Conservation (phyloP, 2,113 vertebrate genomes). For the Ceyx cyanopectus region DNA sequence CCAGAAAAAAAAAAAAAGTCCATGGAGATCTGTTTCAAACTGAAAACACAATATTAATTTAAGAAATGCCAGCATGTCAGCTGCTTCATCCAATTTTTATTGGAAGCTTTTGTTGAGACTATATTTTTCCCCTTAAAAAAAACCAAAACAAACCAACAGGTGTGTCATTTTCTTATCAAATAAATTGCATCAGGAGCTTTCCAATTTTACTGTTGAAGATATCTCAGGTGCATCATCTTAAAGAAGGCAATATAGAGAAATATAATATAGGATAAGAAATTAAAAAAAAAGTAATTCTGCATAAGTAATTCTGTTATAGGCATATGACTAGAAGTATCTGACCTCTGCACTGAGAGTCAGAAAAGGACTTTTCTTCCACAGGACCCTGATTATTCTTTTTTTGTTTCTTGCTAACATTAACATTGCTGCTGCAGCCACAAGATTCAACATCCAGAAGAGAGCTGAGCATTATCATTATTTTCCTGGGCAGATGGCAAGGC, state of each 20-base stretch:
- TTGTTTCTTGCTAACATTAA: not conserved
- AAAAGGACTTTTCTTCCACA: not conserved
- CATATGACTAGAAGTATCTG: not conserved
- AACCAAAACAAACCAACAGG: too few species aligned
- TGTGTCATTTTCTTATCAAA: not conserved
- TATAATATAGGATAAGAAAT: not conserved
- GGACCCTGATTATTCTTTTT: not conserved
- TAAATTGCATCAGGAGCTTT: not conserved
- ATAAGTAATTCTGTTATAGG: not conserved
- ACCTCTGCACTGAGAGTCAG: not conserved
- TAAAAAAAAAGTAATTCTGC: not conserved
- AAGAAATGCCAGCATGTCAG: not conserved
- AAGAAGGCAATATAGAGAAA: not conserved
- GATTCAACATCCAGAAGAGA: conserved; percentile 22
- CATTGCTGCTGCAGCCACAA: conserved; percentile 4
- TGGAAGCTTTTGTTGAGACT: not conserved
- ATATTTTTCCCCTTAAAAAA: not conserved
- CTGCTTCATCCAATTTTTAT: conserved; percentile 33
- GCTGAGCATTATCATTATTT: conserved; percentile 23
- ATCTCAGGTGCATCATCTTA: not conserved
- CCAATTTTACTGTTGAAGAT: not conserved
- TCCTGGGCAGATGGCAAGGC: conserved; percentile 47
- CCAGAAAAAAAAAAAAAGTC: not conserved
- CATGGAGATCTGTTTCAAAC: not conserved
- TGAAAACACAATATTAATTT: not conserved